Percentiles rank a stretch among this genome's conserved stretches.
phyloP scores from a whole-genome alignment of 1,140 invertebrate genomes.

The Tribolium castaneum region DNA sequence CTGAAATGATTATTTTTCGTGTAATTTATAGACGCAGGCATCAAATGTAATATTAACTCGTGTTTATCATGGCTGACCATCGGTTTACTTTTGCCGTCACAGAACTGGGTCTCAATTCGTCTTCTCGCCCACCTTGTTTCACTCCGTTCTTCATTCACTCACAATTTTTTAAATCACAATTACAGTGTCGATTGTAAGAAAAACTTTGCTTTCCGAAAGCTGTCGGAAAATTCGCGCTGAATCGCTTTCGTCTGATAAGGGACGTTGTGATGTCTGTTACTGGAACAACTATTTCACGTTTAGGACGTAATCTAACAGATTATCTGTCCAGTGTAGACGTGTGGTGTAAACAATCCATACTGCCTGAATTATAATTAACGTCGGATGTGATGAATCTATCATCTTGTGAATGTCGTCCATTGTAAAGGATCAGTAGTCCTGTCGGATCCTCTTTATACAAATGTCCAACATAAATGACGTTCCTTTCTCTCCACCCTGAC shows the following conservation, averaged over 20 bases:
- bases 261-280: conserved; percentile 25
- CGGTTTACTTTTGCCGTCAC: neutral
- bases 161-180: too few relatives aligned
- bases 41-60: neutral
- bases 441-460: conserved; percentile 55
- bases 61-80: neutral
- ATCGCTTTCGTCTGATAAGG: conserved; percentile 12
- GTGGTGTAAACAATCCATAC: conserved; percentile 48
- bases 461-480: conserved; percentile 22
- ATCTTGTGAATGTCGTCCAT: conserved; percentile 56
- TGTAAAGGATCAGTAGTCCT: conserved; percentile 53
- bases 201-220: neutral
- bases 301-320: conserved; percentile 48
- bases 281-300: conserved; percentile 37
- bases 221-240: conserved; percentile 9
- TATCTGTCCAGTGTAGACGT: conserved; percentile 48
- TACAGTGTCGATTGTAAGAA: neutral
- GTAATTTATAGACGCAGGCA: neutral
- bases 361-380: conserved; percentile 56
- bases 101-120: neutral
- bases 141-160: neutral
- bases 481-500: neutral
- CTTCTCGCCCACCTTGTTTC: neutral
- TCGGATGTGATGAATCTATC: conserved; percentile 58
- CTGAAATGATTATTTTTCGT: neutral